These are phyloP conservation scores for Halcyon badia DNA, from an alignment of 2,797 vertebrate species.

Conservation along the genomic window DNA sequence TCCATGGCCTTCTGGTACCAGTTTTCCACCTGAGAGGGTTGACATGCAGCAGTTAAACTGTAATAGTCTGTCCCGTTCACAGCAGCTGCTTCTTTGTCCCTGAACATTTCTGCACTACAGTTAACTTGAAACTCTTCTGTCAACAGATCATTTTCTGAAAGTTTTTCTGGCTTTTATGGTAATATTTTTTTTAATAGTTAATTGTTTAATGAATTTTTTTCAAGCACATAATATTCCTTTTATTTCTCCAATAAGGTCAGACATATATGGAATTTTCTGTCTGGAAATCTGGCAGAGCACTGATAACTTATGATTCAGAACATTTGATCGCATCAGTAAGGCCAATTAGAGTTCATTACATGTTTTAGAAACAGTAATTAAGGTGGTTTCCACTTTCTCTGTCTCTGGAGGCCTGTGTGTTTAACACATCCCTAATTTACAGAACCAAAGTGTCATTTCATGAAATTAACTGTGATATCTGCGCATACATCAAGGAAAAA, in stretches of 20 bases:
- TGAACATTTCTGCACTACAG: not conserved
- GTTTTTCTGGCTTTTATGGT: not conserved
- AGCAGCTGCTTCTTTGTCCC: not conserved
- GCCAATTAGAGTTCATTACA: not conserved
- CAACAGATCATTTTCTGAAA: not conserved
- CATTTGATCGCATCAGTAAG: not conserved
- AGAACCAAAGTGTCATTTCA: not conserved
- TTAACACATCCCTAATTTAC: not conserved
- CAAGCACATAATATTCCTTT: not conserved
- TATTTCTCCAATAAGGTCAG: not conserved
- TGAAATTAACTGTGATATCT: not conserved
- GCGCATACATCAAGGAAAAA: not conserved
- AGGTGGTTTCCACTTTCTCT: not conserved
- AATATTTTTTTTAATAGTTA: not conserved
- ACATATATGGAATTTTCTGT: not conserved
- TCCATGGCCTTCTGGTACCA: conserved; percentile 88
- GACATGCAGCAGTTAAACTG: not conserved
- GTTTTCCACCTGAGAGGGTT: conserved; percentile 84
- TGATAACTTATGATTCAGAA: not conserved
- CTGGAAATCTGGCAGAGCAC: not conserved
- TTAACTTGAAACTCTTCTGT: not conserved
- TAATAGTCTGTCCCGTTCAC: not conserved
- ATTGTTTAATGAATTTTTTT: not conserved
- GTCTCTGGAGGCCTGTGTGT: not conserved
- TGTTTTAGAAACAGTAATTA: not conserved